phyloP scores from a whole-genome alignment of 2,113 vertebrate genomes.

The Calidris pugnax region DNA sequence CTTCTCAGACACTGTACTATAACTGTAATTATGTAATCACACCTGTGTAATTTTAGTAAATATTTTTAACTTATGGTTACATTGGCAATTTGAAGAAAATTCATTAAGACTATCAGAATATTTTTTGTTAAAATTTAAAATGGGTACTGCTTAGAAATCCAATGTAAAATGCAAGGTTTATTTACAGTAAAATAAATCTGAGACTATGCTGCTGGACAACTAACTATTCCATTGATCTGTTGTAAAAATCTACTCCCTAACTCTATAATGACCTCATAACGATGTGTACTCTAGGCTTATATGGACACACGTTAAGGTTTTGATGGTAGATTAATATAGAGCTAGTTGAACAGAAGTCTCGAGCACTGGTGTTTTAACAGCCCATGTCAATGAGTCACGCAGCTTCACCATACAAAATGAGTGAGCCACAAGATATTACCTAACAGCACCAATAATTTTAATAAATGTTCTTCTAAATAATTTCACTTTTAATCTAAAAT shows the following conservation, averaged over 20 bases:
- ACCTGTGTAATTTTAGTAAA: neutral
- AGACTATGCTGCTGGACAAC: neutral
- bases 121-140: neutral
- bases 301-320: neutral
- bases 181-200: neutral
- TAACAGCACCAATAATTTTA: neutral
- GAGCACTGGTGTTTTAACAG: neutral
- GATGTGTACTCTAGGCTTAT: neutral
- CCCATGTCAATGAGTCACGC: neutral
- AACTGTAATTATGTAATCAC: neutral
- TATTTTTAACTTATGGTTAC: neutral
- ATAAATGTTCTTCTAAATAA: neutral
- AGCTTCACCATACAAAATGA: neutral
- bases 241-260: neutral
- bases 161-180: neutral
- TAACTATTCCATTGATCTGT: neutral
- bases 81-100: neutral
- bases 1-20: neutral
- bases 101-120: neutral
- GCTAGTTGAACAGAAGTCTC: neutral
- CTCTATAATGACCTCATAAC: neutral
- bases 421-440: neutral
- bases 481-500: neutral
- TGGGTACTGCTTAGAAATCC: neutral
- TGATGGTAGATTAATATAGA: neutral